Conservation (phyloP, 2,888 invertebrate genomes). For the Rotaria sp. region DNA sequence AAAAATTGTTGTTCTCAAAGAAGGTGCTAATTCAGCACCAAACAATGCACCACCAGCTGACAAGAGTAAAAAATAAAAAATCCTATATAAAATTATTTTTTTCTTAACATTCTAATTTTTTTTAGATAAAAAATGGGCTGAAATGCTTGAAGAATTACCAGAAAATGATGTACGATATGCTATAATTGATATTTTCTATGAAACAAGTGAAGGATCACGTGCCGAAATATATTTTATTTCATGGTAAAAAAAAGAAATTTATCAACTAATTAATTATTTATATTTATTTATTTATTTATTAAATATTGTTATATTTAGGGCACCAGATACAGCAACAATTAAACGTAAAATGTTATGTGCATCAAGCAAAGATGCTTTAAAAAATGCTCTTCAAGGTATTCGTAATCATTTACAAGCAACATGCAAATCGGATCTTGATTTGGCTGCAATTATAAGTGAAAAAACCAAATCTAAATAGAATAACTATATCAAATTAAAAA, state of each 20-base stretch:
- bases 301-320: neutral
- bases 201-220: conserved; percentile 38
- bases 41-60: conserved; percentile 24
- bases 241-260: conserved; percentile 21
- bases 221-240: conserved; percentile 38
- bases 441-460: conserved; percentile 27
- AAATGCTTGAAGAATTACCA: conserved; percentile 39
- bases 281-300: neutral
- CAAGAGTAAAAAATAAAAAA: neutral
- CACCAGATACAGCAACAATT: conserved; percentile 39
- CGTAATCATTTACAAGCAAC: conserved; percentile 38
- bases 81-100: no score
- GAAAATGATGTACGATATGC: conserved; percentile 41
- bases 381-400: conserved; percentile 37
- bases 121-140: conserved; percentile 36
- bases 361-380: conserved; percentile 39
- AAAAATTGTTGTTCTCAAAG: conserved; percentile 36
- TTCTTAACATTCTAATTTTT: neutral
- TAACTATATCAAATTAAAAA: neutral
- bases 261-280: no score
- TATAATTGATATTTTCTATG: conserved; percentile 40
- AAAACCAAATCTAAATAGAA: conserved; percentile 25
- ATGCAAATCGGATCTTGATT: conserved; percentile 37
- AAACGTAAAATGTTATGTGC: conserved; percentile 41
- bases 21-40: conserved; percentile 7